phyloP scores from a whole-genome alignment of 2,888 invertebrate species.

The Carabus problematicus region DNA sequence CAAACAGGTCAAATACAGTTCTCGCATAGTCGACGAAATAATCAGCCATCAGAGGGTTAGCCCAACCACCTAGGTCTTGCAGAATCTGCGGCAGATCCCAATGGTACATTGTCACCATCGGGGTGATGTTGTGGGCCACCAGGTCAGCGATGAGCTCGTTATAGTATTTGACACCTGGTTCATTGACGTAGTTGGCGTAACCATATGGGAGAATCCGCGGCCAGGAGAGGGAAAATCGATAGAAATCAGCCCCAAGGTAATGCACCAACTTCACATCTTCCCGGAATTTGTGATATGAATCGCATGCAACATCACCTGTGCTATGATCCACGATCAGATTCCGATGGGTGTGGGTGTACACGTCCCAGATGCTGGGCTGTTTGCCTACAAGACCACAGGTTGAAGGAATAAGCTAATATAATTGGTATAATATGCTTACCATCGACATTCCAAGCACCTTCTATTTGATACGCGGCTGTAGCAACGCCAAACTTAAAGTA shows the following conservation, averaged over 20 bases:
- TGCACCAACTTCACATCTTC: constrained; percentile 69
- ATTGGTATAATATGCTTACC: constrained; percentile 46
- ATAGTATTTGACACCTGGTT: constrained; percentile 75
- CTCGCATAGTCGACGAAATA: constrained; percentile 69
- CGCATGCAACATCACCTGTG: constrained; percentile 70
- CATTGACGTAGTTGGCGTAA: constrained; percentile 68
- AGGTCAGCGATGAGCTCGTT: constrained; percentile 75
- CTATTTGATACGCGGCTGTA: constrained; percentile 52
- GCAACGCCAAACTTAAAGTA: constrained; percentile 49
- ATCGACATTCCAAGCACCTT: constrained; percentile 51
- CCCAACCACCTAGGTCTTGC: constrained; percentile 69
- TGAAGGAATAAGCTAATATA: background rate
- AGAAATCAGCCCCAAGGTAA: constrained; percentile 67
- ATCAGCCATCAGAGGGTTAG: constrained; percentile 66
- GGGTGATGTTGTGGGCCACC: constrained; percentile 63
- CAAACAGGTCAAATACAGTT: constrained; percentile 66
- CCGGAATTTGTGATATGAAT: constrained; percentile 71
- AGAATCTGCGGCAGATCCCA: constrained; percentile 51
- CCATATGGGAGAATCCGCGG: constrained; percentile 73
- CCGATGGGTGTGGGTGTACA: constrained; percentile 59
- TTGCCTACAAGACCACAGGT: constrained; percentile 61
- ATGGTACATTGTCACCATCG: constrained; percentile 57
- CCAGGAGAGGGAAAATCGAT: constrained; percentile 77
- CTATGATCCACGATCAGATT: constrained; percentile 63
- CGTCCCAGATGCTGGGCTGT: constrained; percentile 67